Base-by-base conservation (phyloP, 1,140 invertebrate species). In the Theocolax elegans region DNA sequence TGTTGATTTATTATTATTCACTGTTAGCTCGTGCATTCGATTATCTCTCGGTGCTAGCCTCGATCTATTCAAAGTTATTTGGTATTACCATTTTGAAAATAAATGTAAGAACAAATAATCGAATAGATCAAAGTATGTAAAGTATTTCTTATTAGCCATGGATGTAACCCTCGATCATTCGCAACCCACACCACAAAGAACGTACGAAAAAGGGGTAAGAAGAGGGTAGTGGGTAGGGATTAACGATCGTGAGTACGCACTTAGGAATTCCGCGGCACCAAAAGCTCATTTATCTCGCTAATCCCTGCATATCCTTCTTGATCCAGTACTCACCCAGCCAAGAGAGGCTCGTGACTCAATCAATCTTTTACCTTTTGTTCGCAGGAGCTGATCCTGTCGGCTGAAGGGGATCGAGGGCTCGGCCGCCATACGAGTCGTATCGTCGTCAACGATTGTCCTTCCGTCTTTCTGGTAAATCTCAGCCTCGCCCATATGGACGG, bases 361-460 rank as follows among this genome's bases (percentile, higher is more conserved):
- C 13, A 25, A 66, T 29, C 29, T 27, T 67, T 69, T 44, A 40
- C 72, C 74, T 75, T 79, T 48, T 73, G 74, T 77, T 79, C 21
- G 31, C 85, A 90, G 89, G 88, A 89, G 74, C 81, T 90, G 76
- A 87, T 87, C 17, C 77, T 90, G 23, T 84, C 86, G 21, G 85
- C 89, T 3, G 86, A 89, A n/a, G 88, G 88, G 3, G 83, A 86
- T n/a, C 85, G 83, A 64, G 80, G 83, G 65, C 76, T 90, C 59
- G 87, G 87, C 62, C 78, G 86, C 8, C 86, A 87, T 31, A 87
- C 85, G 12, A 88, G 83, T 25, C 76, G 80, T n/a, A 88, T 90
- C 69, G 72, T 81, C 9, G 83, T 90, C 49, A 78, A 79, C 66
- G 86, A 87, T 72, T 90, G 89, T 75, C 75, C 84, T 2, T 83